phyloP scores from a whole-genome alignment of 37 sponge, comb jelly and placozoan genomes.

The Tethya wilhelma region DNA sequence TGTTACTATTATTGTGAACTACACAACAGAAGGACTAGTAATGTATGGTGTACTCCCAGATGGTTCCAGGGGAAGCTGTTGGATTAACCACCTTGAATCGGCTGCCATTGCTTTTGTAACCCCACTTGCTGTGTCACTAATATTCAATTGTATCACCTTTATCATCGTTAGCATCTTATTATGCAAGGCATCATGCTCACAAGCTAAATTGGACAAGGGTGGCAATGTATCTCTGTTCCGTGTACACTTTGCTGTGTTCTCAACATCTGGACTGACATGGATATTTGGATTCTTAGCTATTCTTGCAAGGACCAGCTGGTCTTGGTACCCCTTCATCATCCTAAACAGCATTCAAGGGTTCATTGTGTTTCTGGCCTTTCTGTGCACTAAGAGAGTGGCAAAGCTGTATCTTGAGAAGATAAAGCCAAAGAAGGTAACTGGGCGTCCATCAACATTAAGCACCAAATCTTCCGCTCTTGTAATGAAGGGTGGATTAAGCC shows the following conservation, averaged over 20 bases:
- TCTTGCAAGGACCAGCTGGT: slow-evolving; percentile 19
- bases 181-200: neutral
- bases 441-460: too few species aligned
- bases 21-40: slow-evolving; percentile 16
- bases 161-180: neutral
- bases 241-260: slow-evolving; percentile 14
- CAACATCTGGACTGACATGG: slow-evolving; percentile 54
- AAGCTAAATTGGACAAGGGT: neutral
- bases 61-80: slow-evolving; percentile 30
- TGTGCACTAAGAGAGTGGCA: slow-evolving; percentile 31
- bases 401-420: slow-evolving; percentile 33
- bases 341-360: slow-evolving; percentile 63
- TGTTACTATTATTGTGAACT: slow-evolving; percentile 42
- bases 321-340: slow-evolving; percentile 68
- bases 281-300: slow-evolving; percentile 65
- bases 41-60: slow-evolving; percentile 38
- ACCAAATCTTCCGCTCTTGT: too few species aligned
- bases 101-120: slow-evolving; percentile 38
- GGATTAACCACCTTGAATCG: slow-evolving; percentile 59
- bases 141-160: slow-evolving; percentile 25
- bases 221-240: slow-evolving; percentile 6
- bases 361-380: slow-evolving; percentile 21
- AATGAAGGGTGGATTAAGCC: too few species aligned
- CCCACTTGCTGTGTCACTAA: slow-evolving; percentile 21
- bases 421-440: too few species aligned